These are phyloP conservation scores for Xiphorhynchus erythropygius DNA, from an alignment of 2,797 vertebrate species.

Conservation along the genomic window DNA sequence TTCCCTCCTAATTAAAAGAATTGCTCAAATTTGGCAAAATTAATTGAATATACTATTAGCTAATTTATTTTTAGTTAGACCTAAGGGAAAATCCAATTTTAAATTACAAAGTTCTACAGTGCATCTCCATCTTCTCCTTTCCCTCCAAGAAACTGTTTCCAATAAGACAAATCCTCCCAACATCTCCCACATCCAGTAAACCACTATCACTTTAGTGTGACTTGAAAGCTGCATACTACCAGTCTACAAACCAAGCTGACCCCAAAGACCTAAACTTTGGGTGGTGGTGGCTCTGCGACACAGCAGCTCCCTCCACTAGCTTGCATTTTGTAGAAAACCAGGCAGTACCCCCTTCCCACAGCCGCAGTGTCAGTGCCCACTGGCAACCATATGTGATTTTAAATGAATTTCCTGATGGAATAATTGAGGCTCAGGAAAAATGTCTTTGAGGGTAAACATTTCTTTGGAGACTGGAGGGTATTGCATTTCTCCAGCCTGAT, in stretches of 20 bases:
- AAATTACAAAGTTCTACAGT: not conserved
- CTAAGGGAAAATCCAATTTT: constrained; percentile 59
- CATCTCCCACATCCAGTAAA: not conserved
- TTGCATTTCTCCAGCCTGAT: not conserved
- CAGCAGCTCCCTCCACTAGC: not conserved
- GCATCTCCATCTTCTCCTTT: not conserved
- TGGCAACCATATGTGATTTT: not conserved
- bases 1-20: constrained; percentile 59
- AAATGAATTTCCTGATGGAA: not conserved
- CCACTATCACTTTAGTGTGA: not conserved
- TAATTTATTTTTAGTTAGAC: constrained; percentile 66
- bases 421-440: not conserved
- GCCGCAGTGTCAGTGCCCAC: not conserved
- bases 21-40: constrained; percentile 48
- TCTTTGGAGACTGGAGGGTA: not conserved
- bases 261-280: not conserved
- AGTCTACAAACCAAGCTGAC: not conserved
- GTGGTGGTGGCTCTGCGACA: not conserved
- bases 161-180: not conserved
- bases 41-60: constrained; percentile 66
- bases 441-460: not conserved
- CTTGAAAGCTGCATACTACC: rapidly evolving
- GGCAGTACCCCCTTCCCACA: rapidly evolving
- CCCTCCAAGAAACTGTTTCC: not conserved
- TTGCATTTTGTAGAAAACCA: not conserved